Conservation (phyloP, 2,888 invertebrate species). For the Mimachlamys varia region DNA sequence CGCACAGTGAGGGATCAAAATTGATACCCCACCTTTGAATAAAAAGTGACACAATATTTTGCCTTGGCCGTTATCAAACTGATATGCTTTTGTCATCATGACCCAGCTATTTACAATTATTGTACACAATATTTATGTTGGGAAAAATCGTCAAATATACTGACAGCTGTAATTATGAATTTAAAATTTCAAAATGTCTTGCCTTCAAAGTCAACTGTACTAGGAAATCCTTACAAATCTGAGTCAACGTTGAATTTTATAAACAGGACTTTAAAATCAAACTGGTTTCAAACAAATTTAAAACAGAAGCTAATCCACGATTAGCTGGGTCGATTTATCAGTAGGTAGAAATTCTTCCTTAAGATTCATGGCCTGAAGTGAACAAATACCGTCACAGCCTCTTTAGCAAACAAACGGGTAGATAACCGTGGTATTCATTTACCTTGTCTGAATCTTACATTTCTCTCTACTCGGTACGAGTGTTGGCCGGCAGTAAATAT, state of each 20-base stretch:
- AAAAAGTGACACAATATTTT: no score
- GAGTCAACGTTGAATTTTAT: background rate
- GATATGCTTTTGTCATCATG: no score
- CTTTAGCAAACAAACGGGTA: slow-evolving; percentile 24
- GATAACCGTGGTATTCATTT: background rate
- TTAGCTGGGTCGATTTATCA: background rate
- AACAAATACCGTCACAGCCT: slow-evolving; percentile 23
- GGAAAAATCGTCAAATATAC: no score
- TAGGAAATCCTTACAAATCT: background rate
- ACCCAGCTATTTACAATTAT: no score
- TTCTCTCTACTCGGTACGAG: background rate
- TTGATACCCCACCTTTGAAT: no score
- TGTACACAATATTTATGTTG: no score
- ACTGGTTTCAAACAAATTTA: background rate
- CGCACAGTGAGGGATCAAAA: no score
- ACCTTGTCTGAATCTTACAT: slow-evolving; percentile 2
- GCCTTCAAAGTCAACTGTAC: background rate
- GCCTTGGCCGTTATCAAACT: no score
- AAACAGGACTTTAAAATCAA: slow-evolving; percentile 5
- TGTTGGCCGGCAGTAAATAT: slow-evolving; percentile 15
- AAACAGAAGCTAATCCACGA: slow-evolving; percentile 22
- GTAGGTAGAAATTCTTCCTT: background rate
- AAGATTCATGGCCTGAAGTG: background rate
- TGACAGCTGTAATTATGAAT: background rate
- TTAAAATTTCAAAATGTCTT: background rate